Evolutionary conservation across 1,140 invertebrate genomes (phyloP).

Genomic region (Periplaneta americana): DNA sequence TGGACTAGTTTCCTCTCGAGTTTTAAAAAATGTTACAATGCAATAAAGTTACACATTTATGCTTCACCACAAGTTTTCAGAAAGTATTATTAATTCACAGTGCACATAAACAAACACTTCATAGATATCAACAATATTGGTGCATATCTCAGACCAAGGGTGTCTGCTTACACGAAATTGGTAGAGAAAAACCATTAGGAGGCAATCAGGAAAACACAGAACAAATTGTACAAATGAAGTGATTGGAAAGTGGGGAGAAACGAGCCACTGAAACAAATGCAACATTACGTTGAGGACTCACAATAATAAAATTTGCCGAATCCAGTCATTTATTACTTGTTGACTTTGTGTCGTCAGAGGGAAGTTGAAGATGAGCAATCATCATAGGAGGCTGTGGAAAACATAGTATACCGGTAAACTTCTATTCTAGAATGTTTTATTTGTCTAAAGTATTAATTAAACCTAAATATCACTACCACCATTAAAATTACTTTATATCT

Average conservation of each 20-base stretch:
- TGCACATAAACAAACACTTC: neutral
- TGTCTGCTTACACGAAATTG: neutral
- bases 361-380: slow-evolving; percentile 12
- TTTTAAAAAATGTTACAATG: no score
- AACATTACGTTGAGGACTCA: neutral
- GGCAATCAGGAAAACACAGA: neutral
- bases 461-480: neutral
- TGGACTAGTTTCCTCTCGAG: no score
- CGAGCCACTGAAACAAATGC: neutral
- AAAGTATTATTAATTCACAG: neutral
- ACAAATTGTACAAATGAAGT: neutral
- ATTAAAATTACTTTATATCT: neutral
- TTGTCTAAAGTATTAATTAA: neutral
- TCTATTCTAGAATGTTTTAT: neutral
- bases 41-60: no score
- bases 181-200: no score
- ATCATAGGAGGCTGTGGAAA: slow-evolving; percentile 9
- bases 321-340: neutral
- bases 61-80: neutral
- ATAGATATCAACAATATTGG: neutral
- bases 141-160: no score
- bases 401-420: neutral
- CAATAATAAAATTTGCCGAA: neutral
- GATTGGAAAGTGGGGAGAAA: neutral
- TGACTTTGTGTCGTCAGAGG: neutral